Conservation (phyloP, 2,797 vertebrate species). For the Enteromius anoplus region DNA sequence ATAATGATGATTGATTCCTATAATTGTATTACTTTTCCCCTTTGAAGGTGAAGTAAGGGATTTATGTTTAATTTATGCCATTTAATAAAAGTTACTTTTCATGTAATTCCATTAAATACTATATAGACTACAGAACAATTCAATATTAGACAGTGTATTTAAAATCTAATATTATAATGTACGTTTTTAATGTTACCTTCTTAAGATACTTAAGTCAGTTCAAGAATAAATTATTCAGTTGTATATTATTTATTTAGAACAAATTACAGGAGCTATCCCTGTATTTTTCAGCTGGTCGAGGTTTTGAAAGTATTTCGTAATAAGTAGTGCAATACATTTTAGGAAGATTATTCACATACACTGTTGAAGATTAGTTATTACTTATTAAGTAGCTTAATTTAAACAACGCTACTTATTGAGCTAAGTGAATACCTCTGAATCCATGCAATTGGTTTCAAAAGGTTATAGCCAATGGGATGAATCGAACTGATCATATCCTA, state of each 20-base stretch:
- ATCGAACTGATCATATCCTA: background rate
- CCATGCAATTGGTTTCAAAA: background rate
- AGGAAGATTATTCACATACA: background rate
- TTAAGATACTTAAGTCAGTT: background rate
- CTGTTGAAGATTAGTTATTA: background rate
- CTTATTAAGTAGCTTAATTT: background rate
- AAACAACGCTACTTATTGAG: background rate
- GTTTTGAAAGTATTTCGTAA: background rate
- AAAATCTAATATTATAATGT: background rate
- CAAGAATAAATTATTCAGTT: background rate
- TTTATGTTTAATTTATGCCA: background rate
- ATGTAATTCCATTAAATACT: background rate
- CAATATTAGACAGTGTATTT: background rate
- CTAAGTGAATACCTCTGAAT: background rate
- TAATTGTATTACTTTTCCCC: background rate
- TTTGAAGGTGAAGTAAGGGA: background rate
- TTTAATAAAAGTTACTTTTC: background rate
- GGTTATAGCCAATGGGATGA: background rate
- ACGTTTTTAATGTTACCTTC: background rate
- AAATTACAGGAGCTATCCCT: background rate
- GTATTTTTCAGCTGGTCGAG: background rate
- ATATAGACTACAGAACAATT: background rate
- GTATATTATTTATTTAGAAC: background rate
- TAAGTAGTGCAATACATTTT: background rate
- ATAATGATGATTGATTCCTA: background rate